These are phyloP conservation scores for Pristionchus mayeri DNA, from an alignment of 2,888 invertebrate genomes.

Conservation along the genomic window DNA sequence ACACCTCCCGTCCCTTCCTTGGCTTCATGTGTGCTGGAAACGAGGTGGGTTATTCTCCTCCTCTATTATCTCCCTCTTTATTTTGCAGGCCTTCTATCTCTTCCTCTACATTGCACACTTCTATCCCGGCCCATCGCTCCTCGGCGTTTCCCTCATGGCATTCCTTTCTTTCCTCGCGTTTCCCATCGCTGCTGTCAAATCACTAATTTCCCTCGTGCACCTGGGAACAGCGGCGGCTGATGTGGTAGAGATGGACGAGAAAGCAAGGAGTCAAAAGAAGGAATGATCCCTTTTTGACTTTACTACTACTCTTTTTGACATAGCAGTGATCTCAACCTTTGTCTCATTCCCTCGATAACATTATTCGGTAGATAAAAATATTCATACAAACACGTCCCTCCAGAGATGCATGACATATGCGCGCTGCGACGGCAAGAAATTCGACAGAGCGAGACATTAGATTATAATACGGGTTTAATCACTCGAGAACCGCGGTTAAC, in stretches of 20 bases:
- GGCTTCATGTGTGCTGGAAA: slow-evolving; percentile 97
- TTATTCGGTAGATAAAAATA: too few relatives aligned
- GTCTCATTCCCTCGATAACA: not conserved
- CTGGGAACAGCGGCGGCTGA: slow-evolving; percentile 84
- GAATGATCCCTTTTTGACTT: not conserved
- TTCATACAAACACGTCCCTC: too few relatives aligned
- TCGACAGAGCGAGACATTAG: too few relatives aligned
- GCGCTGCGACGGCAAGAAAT: too few relatives aligned
- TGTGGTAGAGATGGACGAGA: slow-evolving; percentile 29
- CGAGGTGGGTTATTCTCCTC: slow-evolving; percentile 81
- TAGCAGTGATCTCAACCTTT: not conserved
- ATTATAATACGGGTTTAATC: too few relatives aligned
- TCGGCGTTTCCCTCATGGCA: slow-evolving; percentile 67
- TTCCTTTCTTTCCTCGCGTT: slow-evolving; percentile 80
- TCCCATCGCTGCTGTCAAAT: slow-evolving; percentile 91
- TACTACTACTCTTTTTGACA: not conserved
- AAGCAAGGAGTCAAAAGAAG: not conserved
- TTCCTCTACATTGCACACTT: slow-evolving; percentile 92
- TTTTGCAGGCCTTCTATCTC: slow-evolving; percentile 87
- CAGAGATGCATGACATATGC: too few relatives aligned
- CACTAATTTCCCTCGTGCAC: slow-evolving; percentile 90
- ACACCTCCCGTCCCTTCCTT: slow-evolving; percentile 86
- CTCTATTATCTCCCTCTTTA: not conserved
- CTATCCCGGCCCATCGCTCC: slow-evolving; percentile 82
- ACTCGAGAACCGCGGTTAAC: too few relatives aligned